Base-by-base conservation (phyloP, 2,888 invertebrate species). In the Euspilapteryx auroguttella region DNA sequence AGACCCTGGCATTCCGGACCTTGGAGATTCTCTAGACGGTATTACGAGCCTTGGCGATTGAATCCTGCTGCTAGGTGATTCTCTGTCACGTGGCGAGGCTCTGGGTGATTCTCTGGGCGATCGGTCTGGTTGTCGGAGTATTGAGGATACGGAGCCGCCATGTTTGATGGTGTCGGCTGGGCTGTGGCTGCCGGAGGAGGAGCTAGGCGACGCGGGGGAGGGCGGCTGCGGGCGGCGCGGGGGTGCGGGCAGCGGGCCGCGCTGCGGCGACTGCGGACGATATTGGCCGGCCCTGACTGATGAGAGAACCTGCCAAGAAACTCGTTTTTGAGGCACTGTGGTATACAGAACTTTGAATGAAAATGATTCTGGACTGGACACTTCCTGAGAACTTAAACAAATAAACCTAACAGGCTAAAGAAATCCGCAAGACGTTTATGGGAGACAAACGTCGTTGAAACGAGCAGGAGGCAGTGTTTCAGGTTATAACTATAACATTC, bases 141-240 rank as follows among this genome's bases (percentile, higher is more conserved):
- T 68, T 14, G 75, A 76, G 28, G 66, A 68, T 33, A 73, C 69
- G 30, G 77, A 77, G 39, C 75, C 69, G 36, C 66, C 71, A 59
- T 84, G 83, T 55, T 85, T 86, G 57, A 85, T 82, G 37, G 85
- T 84, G 49, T 86, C 88, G 44, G 87, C 87, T 44, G 88, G 89
- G 49, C 86, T 86, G 55, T 86, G 87, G 44, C 86, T 86, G 55
- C 87, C 88, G 51, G 88, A 87, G 77, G 88, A 85, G 79, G 83
- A 89, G 82, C 87, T 89, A 82, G 89, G 87, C 58, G 89, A 89
- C 79, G 87, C 89, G 80, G 89, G 89, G 52, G 88, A 86, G 54
- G 85, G 64, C n/a, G n/a, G n/a, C n/a, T n/a, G n/a, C n/a, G n/a
- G 69, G 62, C 36, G 68, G 65, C 48, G 68, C 76, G 69, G 75